phyloP scores from a whole-genome alignment of 1,140 invertebrate genomes.

The Aethina tumida region DNA sequence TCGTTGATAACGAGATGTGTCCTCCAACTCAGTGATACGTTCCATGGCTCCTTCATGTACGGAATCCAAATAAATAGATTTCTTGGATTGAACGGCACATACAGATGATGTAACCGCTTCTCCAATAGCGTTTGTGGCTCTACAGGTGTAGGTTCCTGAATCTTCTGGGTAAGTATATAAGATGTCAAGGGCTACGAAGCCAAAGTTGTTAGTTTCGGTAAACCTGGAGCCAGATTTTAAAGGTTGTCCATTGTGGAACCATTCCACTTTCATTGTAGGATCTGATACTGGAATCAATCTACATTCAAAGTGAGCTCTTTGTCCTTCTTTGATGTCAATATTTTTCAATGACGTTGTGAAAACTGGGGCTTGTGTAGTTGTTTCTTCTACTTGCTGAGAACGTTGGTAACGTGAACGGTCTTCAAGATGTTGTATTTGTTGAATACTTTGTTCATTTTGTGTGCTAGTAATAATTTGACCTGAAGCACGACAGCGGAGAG shows the following conservation, averaged over 20 bases:
- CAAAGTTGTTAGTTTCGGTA: constrained; percentile 88
- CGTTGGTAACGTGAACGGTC: constrained; percentile 69
- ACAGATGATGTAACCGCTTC: constrained; percentile 76
- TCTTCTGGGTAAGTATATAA: constrained; percentile 86
- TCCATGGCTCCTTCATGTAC: constrained; percentile 74
- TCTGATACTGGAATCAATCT: constrained; percentile 93
- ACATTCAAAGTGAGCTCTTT: constrained; percentile 92
- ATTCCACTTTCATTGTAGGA: constrained; percentile 92
- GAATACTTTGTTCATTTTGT: constrained; percentile 73
- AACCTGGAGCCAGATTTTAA: constrained; percentile 82
- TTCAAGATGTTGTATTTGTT: constrained; percentile 81
- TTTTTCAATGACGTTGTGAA: constrained; percentile 87
- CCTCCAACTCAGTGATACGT: constrained; percentile 77
- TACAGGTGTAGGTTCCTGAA: constrained; percentile 82
- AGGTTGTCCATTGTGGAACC: constrained; percentile 90
- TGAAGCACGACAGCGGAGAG: constrained; percentile 58
- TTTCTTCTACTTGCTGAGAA: constrained; percentile 65
- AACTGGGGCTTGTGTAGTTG: constrained; percentile 77
- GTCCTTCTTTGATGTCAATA: constrained; percentile 87
- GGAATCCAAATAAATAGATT: constrained; percentile 75
- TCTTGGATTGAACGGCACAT: constrained; percentile 70
- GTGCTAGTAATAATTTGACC: constrained; percentile 71
- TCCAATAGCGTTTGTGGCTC: constrained; percentile 76
- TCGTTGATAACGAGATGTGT: constrained; percentile 58
- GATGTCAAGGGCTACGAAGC: constrained; percentile 87